phyloP scores from a whole-genome alignment of 1,140 invertebrate genomes.

The Geopemphigus sp. region DNA sequence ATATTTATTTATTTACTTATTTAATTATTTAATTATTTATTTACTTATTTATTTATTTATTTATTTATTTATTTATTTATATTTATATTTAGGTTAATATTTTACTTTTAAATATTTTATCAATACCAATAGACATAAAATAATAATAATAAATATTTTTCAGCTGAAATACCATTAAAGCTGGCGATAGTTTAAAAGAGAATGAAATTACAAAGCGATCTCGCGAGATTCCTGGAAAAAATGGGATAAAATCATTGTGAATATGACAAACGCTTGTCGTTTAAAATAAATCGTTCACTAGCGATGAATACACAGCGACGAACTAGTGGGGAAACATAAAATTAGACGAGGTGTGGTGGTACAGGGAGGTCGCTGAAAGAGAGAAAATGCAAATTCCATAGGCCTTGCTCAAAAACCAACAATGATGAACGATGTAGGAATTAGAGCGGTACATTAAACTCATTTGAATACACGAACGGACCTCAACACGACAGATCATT shows the following conservation, averaged over 20 bases:
- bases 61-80: no score
- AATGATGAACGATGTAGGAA: conserved; percentile 49
- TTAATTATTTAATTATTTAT: no score
- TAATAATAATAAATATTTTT: neutral
- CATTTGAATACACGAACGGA: conserved; percentile 48
- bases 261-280: conserved; percentile 47
- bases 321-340: neutral
- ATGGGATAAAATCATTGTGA: conserved; percentile 32
- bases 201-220: conserved; percentile 29
- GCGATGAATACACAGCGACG: neutral
- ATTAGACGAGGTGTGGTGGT: neutral
- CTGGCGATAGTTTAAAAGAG: neutral
- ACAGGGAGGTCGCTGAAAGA: neutral
- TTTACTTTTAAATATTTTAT: no score
- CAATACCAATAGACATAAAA: neutral
- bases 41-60: no score
- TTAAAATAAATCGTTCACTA: conserved; percentile 37
- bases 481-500: conserved; percentile 33
- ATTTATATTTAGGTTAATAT: no score
- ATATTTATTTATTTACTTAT: no score
- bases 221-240: neutral
- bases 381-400: conserved; percentile 44
- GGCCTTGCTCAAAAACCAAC: conserved; percentile 41
- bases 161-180: neutral
- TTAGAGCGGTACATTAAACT: conserved; percentile 50